Conservation (phyloP, 2,797 vertebrate species). For the Crenuchus spilurus region DNA sequence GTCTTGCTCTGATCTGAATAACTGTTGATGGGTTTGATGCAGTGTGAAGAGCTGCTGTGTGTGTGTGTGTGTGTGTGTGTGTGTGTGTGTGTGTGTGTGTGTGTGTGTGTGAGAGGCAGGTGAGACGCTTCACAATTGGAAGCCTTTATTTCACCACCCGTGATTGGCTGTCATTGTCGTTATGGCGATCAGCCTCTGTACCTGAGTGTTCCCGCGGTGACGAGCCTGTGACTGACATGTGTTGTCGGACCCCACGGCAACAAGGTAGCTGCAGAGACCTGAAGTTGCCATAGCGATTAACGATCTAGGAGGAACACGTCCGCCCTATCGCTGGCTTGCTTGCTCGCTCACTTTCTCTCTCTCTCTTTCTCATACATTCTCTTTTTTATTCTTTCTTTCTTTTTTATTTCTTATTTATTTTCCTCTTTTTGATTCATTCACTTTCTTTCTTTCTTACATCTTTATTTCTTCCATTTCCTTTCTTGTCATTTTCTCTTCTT, state of each 20-base stretch:
- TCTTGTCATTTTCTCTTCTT: neutral
- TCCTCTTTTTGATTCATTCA: neutral
- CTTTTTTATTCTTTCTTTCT: too few relatives aligned
- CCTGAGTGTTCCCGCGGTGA: conserved; percentile 44
- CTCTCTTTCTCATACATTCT: neutral
- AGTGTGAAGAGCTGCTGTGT: too few relatives aligned
- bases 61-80: too few relatives aligned
- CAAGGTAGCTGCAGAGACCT: conserved; percentile 8
- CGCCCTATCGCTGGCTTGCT: neutral
- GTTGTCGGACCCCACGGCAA: conserved; percentile 22
- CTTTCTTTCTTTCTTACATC: neutral
- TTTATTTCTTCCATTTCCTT: neutral
- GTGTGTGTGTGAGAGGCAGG: neutral
- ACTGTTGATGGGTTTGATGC: too few relatives aligned
- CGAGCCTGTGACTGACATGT: conserved; percentile 40
- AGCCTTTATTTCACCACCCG: neutral
- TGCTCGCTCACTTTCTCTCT: neutral
- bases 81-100: too few relatives aligned
- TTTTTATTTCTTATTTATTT: neutral
- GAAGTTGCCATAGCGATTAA: conserved; percentile 52
- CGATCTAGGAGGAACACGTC: conserved; percentile 25
- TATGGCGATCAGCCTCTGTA: conserved; percentile 13
- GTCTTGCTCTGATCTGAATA: too few relatives aligned
- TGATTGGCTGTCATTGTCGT: neutral
- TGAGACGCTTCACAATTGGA: neutral